Evolutionary conservation across 35 echinoderm and acorn worm genomes (phyloP).

Genomic region (Patiria miniata): DNA sequence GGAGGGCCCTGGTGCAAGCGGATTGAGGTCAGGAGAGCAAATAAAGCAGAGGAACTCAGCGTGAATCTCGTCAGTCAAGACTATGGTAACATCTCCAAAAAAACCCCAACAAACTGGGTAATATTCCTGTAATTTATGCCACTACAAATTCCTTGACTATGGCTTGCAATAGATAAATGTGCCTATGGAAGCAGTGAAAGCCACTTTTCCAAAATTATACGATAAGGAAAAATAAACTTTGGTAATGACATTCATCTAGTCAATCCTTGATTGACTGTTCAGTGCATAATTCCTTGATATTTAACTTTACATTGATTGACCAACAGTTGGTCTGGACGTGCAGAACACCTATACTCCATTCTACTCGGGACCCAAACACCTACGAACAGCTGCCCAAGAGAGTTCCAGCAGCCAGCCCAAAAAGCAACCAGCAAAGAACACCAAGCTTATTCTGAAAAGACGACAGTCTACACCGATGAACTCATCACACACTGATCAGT

Average conservation of each 20-base stretch:
- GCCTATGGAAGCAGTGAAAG: too few species aligned
- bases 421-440: background rate
- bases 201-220: too few species aligned
- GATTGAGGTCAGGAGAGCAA: constrained; percentile 58
- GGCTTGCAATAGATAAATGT: too few species aligned
- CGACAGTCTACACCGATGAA: background rate
- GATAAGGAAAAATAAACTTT: too few species aligned
- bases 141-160: too few species aligned
- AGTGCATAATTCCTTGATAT: too few species aligned
- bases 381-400: constrained; percentile 16
- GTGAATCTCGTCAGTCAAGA: constrained; percentile 82
- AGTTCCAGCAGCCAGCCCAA: background rate
- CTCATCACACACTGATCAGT: background rate
- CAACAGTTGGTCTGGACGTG: constrained; percentile 65
- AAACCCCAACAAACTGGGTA: background rate
- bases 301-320: too few species aligned
- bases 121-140: background rate
- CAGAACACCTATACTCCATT: constrained; percentile 66
- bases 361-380: constrained; percentile 66
- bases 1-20: constrained; percentile 52
- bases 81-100: constrained; percentile 38
- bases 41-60: constrained; percentile 69
- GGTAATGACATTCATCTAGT: too few species aligned
- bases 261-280: too few species aligned
- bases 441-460: background rate